Conservation (phyloP, 2,797 vertebrate species). For the Dallia pectoralis region DNA sequence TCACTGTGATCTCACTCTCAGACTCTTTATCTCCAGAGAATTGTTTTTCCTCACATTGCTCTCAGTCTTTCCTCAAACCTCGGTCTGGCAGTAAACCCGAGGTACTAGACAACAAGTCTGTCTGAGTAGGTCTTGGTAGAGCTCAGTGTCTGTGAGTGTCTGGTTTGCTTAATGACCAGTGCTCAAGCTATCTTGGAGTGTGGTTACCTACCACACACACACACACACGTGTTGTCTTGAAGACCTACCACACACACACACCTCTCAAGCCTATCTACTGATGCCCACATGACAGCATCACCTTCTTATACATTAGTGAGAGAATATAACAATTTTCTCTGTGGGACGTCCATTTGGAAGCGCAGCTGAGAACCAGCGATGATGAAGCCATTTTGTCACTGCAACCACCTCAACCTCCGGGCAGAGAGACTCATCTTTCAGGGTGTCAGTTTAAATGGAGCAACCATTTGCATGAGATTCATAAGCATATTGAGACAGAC, state of each 20-base stretch:
- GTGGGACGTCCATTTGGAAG: conserved; percentile 38
- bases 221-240: conserved; percentile 11
- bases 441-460: conserved; percentile 58
- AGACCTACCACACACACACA: conserved; percentile 1
- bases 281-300: conserved; percentile 14
- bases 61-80: neutral
- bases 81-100: conserved; percentile 6
- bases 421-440: conserved; percentile 42
- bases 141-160: neutral
- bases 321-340: conserved; percentile 58
- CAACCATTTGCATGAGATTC: conserved; percentile 52
- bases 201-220: conserved; percentile 8
- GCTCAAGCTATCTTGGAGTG: neutral
- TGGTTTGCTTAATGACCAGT: conserved; percentile 4
- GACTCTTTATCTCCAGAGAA: neutral
- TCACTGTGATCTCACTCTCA: neutral
- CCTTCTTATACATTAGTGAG: conserved; percentile 47
- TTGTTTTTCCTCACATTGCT: neutral
- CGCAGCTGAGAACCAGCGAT: conserved; percentile 16
- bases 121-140: neutral
- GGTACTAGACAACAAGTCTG: conserved; percentile 6
- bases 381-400: conserved; percentile 28
- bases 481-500: conserved; percentile 28
- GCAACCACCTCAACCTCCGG: conserved; percentile 8
- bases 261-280: neutral